Conservation (phyloP, 2,113 vertebrate species). For the Uria lomvia region DNA sequence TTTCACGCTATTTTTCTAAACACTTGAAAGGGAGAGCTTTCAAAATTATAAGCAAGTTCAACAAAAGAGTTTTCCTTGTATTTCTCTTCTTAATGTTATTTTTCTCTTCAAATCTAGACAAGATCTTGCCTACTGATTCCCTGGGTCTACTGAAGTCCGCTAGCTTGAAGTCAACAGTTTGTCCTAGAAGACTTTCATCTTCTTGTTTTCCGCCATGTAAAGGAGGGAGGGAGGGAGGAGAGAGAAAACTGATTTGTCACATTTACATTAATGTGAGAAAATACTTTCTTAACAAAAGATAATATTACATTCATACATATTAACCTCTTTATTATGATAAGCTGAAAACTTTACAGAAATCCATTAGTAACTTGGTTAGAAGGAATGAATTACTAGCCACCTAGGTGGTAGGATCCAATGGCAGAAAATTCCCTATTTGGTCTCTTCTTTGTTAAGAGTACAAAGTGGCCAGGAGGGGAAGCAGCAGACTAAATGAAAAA, state of each 20-base stretch:
- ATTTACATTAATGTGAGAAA: neutral
- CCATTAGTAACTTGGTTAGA: neutral
- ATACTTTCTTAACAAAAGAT: neutral
- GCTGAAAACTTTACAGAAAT: neutral
- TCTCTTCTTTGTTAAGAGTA: neutral
- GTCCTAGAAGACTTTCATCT: neutral
- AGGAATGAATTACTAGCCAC: neutral
- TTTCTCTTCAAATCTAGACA: neutral
- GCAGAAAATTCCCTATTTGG: neutral
- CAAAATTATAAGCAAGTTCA: neutral
- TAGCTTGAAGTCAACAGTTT: neutral
- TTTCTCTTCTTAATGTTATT: neutral
- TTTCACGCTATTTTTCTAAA: neutral
- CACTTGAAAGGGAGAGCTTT: neutral
- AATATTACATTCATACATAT: neutral
- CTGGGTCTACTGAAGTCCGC: neutral
- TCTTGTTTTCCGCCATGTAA: neutral
- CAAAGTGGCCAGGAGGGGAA: neutral
- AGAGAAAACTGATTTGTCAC: neutral
- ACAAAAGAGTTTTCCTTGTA: neutral
- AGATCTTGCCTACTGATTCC: neutral
- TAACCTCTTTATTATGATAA: neutral
- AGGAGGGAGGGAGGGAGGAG: neutral
- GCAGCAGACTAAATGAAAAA: slow-evolving; percentile 18
- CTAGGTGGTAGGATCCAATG: neutral